These are phyloP conservation scores for Arrhopalites spinosus DNA, from an alignment of 2,888 invertebrate species.

Conservation along the genomic window DNA sequence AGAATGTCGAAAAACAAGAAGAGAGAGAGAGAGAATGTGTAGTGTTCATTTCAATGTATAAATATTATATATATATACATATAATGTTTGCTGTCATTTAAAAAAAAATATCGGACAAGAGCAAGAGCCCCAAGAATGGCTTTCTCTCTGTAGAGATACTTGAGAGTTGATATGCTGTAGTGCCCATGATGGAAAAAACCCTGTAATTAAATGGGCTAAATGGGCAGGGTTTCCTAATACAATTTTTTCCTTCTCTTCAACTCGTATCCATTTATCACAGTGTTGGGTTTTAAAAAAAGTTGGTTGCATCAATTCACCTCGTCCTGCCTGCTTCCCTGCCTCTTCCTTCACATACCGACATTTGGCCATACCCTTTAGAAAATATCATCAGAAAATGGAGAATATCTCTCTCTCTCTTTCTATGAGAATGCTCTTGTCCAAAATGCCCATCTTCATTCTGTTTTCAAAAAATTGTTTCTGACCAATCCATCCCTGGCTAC, in stretches of 20 bases:
- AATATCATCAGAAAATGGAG: background rate
- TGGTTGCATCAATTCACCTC: background rate
- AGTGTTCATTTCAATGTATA: conserved; percentile 6
- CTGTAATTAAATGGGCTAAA: conserved; percentile 56
- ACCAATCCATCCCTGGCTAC: conserved; percentile 1
- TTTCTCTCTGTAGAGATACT: background rate
- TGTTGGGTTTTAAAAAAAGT: conserved; percentile 11
- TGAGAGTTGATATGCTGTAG: conserved; percentile 1
- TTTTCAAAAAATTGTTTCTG: too few relatives aligned
- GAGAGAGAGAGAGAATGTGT: conserved; percentile 27
- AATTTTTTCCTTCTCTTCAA: conserved; percentile 52
- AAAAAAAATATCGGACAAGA: conserved; percentile 36
- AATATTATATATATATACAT: conserved; percentile 4
- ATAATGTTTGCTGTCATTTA: conserved; percentile 28
- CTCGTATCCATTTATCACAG: conserved; percentile 45
- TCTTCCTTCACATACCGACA: background rate
- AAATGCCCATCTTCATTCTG: background rate
- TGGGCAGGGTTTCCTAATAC: conserved; percentile 56
- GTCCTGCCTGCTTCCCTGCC: background rate
- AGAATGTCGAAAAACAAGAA: conserved; percentile 30
- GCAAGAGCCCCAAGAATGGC: conserved; percentile 33
- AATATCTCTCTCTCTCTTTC: background rate
- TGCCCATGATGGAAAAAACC: conserved; percentile 45
- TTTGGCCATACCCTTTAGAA: background rate
- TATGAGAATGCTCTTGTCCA: background rate